These are phyloP conservation scores for Sympetrum striolatum DNA, from an alignment of 2,888 invertebrate species.

Conservation along the genomic window DNA sequence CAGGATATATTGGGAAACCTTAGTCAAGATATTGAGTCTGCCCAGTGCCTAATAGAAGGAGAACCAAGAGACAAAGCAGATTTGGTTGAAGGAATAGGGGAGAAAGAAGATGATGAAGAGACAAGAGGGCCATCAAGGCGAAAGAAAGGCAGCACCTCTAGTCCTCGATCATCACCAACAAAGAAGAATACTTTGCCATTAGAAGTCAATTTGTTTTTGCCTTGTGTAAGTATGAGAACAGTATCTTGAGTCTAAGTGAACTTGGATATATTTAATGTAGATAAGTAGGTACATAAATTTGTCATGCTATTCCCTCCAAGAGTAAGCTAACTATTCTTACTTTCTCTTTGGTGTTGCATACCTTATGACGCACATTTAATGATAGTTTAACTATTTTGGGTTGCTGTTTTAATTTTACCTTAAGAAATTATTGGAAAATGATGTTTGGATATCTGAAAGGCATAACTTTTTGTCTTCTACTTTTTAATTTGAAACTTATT, in stretches of 20 bases:
- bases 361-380: no score
- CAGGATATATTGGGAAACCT: constrained; percentile 69
- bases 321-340: no score
- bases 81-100: constrained; percentile 67
- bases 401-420: no score
- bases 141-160: not conserved
- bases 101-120: constrained; percentile 58
- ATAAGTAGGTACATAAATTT: no score
- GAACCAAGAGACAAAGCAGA: constrained; percentile 70
- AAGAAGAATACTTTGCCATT: constrained; percentile 60
- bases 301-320: no score
- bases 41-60: constrained; percentile 78
- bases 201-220: constrained; percentile 73
- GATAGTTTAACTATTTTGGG: no score
- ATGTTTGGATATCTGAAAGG: no score
- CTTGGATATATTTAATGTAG: no score
- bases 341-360: no score
- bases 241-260: not conserved
- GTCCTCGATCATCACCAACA: constrained; percentile 48
- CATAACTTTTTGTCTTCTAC: no score
- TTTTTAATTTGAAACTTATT: no score
- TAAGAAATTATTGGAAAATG: no score
- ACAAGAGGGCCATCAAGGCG: constrained; percentile 54
- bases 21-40: constrained; percentile 66
- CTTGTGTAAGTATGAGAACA: constrained; percentile 67